A percentile compares a stretch with the other conserved stretches of the same genome.
These are phyloP conservation scores for Sebastes miniatus DNA, from an alignment of 2,797 vertebrate genomes.

Conservation along the genomic window DNA sequence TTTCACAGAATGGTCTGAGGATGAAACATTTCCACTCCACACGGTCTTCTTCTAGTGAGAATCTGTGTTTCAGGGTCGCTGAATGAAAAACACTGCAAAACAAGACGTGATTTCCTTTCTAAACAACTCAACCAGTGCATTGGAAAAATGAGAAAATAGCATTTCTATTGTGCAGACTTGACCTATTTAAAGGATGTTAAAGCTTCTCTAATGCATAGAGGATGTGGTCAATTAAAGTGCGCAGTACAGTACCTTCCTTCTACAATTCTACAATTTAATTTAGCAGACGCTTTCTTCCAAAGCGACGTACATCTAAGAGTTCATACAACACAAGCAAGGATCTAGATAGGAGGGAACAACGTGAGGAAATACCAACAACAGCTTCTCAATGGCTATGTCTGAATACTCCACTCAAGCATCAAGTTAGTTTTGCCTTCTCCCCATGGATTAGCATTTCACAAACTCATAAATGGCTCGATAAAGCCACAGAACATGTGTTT, in stretches of 20 bases:
- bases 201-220: neutral
- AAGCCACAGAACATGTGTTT: neutral
- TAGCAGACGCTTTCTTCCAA: no score
- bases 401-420: neutral
- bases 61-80: neutral
- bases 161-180: neutral
- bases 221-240: neutral
- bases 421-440: neutral
- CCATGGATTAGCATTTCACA: neutral
- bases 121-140: neutral
- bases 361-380: no score
- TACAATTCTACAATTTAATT: no score
- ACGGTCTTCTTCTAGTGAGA: neutral
- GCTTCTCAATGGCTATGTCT: neutral
- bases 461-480: neutral
- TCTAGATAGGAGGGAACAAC: no score
- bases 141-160: neutral
- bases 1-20: neutral
- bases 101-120: neutral
- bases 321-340: no score
- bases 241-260: neutral
- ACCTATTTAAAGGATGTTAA: neutral
- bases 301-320: no score
- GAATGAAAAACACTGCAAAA: neutral
- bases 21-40: neutral